A percentile compares a stretch with the other conserved stretches of the same genome.
Evolutionary conservation across 2,888 invertebrate species (phyloP).

Genomic region (Maniola hyperantus): DNA sequence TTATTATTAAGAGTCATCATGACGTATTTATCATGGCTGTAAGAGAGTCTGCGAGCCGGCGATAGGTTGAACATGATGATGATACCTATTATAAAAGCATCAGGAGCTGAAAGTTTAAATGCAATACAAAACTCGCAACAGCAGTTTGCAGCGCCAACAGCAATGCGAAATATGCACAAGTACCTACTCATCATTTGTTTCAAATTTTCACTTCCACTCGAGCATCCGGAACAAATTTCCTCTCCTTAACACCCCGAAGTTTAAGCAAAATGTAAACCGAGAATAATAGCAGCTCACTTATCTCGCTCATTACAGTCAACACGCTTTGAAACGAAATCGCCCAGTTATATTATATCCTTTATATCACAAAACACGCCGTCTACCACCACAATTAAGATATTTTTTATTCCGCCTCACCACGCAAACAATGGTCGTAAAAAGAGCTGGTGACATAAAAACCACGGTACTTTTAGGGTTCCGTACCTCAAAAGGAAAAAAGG

Average conservation of each 20-base stretch:
- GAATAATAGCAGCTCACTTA: slow-evolving; percentile 45
- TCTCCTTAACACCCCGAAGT: slow-evolving; percentile 22
- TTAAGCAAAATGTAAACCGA: slow-evolving; percentile 30
- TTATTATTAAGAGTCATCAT: too few relatives aligned
- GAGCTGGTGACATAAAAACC: slow-evolving; percentile 12
- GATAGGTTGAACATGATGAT: too few relatives aligned
- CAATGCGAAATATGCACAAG: slow-evolving; percentile 4
- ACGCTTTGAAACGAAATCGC: slow-evolving; percentile 69
- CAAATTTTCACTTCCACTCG: slow-evolving; percentile 6
- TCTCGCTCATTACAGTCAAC: slow-evolving; percentile 76
- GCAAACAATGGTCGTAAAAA: slow-evolving; percentile 52
- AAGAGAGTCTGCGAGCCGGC: too few relatives aligned
- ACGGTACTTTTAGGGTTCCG: neutral
- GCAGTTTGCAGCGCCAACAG: slow-evolving; percentile 6
- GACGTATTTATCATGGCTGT: too few relatives aligned
- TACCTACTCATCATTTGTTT: slow-evolving; percentile 11
- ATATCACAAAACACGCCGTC: slow-evolving; percentile 74
- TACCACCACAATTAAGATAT: slow-evolving; percentile 72
- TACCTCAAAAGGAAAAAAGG: too few relatives aligned
- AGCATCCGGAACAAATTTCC: slow-evolving; percentile 28
- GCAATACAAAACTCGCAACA: neutral
- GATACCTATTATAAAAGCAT: too few relatives aligned
- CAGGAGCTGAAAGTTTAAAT: neutral
- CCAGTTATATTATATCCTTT: slow-evolving; percentile 68
- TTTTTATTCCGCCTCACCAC: slow-evolving; percentile 74